These are phyloP conservation scores for Daktulosphaira vitifoliae DNA, from an alignment of 1,140 invertebrate species.

Conservation along the genomic window DNA sequence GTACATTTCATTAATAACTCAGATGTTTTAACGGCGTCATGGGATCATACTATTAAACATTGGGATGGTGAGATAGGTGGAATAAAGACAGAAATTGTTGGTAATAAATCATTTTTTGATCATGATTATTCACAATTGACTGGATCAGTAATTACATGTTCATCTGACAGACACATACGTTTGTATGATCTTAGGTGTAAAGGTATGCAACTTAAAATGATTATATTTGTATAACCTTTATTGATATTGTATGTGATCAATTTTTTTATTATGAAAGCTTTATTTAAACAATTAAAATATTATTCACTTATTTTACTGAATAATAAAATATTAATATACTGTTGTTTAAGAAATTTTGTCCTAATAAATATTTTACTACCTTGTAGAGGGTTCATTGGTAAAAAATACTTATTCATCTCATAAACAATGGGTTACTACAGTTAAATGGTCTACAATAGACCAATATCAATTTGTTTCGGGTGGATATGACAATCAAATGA, in stretches of 20 bases:
- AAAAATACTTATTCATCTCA: conserved; percentile 85
- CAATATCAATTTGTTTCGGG: conserved; percentile 87
- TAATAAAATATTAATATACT: not conserved
- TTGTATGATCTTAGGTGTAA: conserved; percentile 84
- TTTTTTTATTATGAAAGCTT: not conserved
- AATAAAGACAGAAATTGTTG: conserved; percentile 69
- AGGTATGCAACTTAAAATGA: too few relatives aligned
- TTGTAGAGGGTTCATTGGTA: conserved; percentile 72
- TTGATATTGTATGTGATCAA: not conserved
- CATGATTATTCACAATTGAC: conserved; percentile 71
- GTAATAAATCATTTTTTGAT: conserved; percentile 86
- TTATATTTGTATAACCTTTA: too few relatives aligned
- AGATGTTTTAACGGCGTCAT: conserved; percentile 74
- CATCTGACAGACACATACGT: conserved; percentile 74
- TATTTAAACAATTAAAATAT: too few relatives aligned
- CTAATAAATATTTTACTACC: conserved; percentile 35
- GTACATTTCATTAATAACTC: conserved; percentile 70
- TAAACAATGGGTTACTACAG: conserved; percentile 79
- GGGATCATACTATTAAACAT: conserved; percentile 91
- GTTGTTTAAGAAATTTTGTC: not conserved
- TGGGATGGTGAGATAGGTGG: conserved; percentile 87
- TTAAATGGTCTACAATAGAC: conserved; percentile 78
- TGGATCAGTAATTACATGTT: conserved; percentile 68
- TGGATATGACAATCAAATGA: conserved; percentile 80
- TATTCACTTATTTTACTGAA: not conserved